Evolutionary conservation across 2,113 vertebrate species (phyloP).

Genomic region (Planiliza haematocheilus): DNA sequence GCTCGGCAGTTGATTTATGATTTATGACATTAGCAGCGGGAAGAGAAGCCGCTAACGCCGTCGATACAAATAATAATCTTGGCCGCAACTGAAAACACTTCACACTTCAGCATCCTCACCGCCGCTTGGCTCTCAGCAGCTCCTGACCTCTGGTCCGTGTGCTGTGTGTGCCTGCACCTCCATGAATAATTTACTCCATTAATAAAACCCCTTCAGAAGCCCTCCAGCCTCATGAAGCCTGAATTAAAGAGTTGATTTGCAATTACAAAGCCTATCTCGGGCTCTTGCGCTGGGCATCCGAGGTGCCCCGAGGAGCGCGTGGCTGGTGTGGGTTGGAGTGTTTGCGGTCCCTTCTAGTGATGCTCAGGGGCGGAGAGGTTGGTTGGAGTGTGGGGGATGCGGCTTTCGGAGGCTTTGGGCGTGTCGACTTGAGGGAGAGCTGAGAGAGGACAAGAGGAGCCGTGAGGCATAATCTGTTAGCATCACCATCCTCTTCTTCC

Average conservation of each 20-base stretch:
- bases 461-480: conserved; percentile 38
- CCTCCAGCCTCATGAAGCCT: conserved; percentile 76
- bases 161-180: conserved; percentile 64
- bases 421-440: conserved; percentile 10
- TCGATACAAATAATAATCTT: conserved; percentile 48
- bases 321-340: conserved; percentile 27
- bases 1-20: conserved; percentile 48
- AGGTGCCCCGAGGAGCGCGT: conserved; percentile 51
- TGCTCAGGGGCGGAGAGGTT: conserved; percentile 25
- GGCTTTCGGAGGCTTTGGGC: not conserved
- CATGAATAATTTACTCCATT: conserved; percentile 83
- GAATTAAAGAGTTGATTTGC: conserved; percentile 84
- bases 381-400: not conserved
- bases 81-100: conserved; percentile 57
- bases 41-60: conserved; percentile 26
- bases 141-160: conserved; percentile 70
- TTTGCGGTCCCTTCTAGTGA: conserved; percentile 60
- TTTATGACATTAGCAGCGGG: conserved; percentile 59
- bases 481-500: conserved; percentile 12
- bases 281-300: conserved; percentile 50
- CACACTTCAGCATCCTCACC: conserved; percentile 37
- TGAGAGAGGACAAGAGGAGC: conserved; percentile 43
- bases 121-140: conserved; percentile 63
- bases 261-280: conserved; percentile 76
- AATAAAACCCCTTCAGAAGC: conserved; percentile 78